Conservation (phyloP, 2,113 vertebrate genomes). For the Columba livia region DNA sequence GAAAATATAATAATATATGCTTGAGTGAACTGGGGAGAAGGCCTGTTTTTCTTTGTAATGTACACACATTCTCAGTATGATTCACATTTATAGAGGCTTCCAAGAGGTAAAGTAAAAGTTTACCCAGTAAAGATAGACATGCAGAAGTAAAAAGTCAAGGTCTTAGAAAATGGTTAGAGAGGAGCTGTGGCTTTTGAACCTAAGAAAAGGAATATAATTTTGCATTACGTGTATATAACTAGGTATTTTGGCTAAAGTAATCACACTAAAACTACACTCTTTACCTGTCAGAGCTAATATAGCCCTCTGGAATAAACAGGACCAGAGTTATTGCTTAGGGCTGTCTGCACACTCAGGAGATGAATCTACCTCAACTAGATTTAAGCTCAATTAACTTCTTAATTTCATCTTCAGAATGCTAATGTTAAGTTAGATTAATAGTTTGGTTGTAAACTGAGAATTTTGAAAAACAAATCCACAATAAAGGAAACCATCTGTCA, state of each 20-base stretch:
- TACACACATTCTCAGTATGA: background rate
- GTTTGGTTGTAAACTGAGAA: conserved; percentile 8
- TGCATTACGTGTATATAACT: background rate
- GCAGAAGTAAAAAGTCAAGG: background rate
- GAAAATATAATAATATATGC: background rate
- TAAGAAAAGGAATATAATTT: background rate
- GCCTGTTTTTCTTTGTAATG: background rate
- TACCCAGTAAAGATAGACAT: background rate
- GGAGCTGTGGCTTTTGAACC: background rate
- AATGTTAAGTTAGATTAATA: background rate
- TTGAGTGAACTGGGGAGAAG: rapidly evolving
- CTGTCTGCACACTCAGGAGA: background rate
- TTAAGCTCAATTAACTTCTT: background rate
- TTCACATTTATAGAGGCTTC: background rate
- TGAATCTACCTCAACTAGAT: background rate
- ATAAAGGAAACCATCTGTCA: background rate
- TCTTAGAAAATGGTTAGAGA: background rate
- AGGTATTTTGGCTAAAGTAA: background rate
- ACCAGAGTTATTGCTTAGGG: background rate
- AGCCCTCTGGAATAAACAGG: background rate
- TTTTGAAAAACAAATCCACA: background rate
- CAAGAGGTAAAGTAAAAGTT: background rate
- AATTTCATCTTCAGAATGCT: background rate
- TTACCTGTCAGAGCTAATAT: background rate
- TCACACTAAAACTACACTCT: background rate